A percentile compares a stretch with the other conserved stretches of the same genome.
phyloP scores from a whole-genome alignment of 2,113 vertebrate species.

The Tragelaphus scriptus region DNA sequence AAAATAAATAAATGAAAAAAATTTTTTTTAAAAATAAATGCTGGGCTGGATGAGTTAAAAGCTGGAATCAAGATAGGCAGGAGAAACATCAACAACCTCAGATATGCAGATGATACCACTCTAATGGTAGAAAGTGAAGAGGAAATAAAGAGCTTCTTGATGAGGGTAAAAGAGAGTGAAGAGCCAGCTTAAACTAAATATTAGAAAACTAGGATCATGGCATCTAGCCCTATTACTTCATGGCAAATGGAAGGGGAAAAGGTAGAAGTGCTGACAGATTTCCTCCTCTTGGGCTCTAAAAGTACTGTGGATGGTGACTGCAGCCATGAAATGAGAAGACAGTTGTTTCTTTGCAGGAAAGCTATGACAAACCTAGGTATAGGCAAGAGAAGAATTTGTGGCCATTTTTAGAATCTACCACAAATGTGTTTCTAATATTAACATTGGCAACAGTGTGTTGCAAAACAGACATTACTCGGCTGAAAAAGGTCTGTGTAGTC shows the following conservation, averaged over 20 bases:
- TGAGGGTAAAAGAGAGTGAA: background rate
- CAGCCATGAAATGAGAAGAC: background rate
- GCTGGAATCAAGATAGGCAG: background rate
- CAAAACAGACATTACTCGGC: background rate
- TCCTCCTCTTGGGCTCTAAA: background rate
- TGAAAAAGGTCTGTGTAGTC: background rate
- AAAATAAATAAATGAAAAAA: background rate
- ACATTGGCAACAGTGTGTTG: background rate
- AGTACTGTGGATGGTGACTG: background rate
- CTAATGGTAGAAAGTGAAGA: background rate
- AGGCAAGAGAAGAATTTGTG: background rate
- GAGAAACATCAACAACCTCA: background rate
- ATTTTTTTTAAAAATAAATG: background rate
- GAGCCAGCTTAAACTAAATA: background rate
- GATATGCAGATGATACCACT: background rate
- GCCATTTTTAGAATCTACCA: background rate
- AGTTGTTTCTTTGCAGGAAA: background rate
- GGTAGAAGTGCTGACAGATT: background rate
- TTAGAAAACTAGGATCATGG: background rate
- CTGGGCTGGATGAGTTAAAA: background rate
- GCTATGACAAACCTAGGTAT: background rate
- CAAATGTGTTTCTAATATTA: background rate
- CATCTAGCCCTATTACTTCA: background rate
- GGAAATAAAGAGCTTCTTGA: background rate
- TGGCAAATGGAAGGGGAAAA: background rate